These are phyloP conservation scores for Microctonus brassicae DNA, from an alignment of 2,888 invertebrate species.

Conservation along the genomic window DNA sequence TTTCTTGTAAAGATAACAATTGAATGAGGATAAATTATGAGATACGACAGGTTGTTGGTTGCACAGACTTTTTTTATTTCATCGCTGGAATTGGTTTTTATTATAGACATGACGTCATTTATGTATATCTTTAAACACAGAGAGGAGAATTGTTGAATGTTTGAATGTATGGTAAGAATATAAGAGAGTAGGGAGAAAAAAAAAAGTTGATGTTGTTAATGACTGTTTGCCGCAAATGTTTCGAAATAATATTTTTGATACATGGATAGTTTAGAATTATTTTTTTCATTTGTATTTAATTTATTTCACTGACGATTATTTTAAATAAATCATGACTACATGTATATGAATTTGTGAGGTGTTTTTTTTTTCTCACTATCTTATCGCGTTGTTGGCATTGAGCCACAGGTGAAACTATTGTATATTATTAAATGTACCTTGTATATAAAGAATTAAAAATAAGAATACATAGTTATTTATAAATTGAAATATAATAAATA, in stretches of 20 bases:
- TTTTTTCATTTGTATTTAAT: neutral
- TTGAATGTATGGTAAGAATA: neutral
- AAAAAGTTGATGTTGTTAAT: neutral
- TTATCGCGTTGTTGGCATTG: conserved; percentile 21
- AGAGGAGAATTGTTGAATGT: conserved; percentile 9
- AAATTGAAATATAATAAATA: neutral
- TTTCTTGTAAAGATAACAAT: neutral
- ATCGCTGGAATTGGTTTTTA: conserved; percentile 28
- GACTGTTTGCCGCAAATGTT: neutral
- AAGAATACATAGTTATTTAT: neutral
- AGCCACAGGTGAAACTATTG: conserved; percentile 4
- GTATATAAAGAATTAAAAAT: neutral
- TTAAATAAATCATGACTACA: neutral
- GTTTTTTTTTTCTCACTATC: conserved; percentile 8
- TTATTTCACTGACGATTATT: neutral
- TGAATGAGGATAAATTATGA: neutral
- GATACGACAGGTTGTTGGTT: conserved; percentile 13
- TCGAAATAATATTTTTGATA: neutral
- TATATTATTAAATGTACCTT: too few species aligned
- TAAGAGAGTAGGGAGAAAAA: neutral
- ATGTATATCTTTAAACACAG: neutral
- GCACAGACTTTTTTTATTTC: conserved; percentile 16
- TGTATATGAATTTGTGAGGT: neutral
- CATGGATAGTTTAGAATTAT: neutral
- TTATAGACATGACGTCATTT: conserved; percentile 35